Percentiles rank a stretch among this genome's conserved stretches.
Conservation (phyloP, 2,113 vertebrate genomes). For the Dipodomys spectabilis region DNA sequence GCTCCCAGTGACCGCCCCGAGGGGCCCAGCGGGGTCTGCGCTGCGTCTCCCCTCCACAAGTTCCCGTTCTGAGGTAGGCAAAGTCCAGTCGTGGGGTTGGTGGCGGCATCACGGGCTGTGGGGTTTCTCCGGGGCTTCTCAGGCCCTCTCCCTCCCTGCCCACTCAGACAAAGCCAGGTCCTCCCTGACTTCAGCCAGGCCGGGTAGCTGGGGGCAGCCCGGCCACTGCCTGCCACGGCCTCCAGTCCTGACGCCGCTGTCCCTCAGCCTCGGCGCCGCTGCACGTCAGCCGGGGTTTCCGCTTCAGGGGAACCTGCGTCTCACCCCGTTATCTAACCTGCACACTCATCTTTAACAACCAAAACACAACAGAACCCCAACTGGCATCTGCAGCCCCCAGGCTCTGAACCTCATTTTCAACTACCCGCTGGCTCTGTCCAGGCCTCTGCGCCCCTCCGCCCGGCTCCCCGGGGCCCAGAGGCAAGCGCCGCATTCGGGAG, state of each 20-base stretch:
- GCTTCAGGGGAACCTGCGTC: neutral
- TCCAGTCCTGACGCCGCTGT: neutral
- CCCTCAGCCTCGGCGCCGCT: accelerated
- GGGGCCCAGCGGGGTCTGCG: accelerated
- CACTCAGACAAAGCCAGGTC: neutral
- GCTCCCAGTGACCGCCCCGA: accelerated
- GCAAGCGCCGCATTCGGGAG: accelerated
- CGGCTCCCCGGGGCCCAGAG: accelerated
- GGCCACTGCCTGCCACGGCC: accelerated
- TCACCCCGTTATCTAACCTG: neutral
- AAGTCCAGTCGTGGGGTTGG: accelerated
- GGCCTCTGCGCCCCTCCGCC: accelerated
- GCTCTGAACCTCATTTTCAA: neutral
- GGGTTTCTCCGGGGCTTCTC: too few species aligned
- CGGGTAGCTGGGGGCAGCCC: accelerated
- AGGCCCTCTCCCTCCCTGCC: neutral
- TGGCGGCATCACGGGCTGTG: accelerated
- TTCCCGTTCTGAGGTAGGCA: neutral
- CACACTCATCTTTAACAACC: accelerated
- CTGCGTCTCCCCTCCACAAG: neutral
- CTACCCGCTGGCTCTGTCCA: accelerated
- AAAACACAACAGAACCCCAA: neutral
- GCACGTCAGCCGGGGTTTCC: too few species aligned
- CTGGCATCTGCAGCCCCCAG: neutral
- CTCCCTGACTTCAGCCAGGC: neutral